Base-by-base conservation (phyloP, 1,140 invertebrate genomes). In the Forficula auricularia region DNA sequence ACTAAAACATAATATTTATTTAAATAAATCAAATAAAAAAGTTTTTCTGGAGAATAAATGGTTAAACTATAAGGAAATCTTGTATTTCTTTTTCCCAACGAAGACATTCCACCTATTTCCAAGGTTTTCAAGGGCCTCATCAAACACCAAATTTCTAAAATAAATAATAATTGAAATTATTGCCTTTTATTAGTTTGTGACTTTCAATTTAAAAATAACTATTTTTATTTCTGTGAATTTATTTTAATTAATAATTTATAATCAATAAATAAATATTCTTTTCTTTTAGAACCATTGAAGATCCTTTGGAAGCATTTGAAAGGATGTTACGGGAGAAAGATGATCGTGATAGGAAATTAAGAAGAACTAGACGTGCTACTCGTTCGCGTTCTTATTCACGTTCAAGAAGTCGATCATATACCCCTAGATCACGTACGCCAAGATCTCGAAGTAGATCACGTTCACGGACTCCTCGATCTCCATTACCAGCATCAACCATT, bases 271-370 rank as follows among this genome's bases (percentile, higher is more conserved):
- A 33, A 37, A 42, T 41, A 33, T 41, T 43, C 36, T 49, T 51
- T 42, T 41, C 45, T 55, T 61, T 33, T 50, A 79, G 76, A 16
- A 65, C 72, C n/a, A 78, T 79, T 39, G 77, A 83, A 53, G 82
- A 88, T 61, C 80, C 82, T 8, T 56, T 88, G 48, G 82, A 83
- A 56, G 81, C 80, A 38, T 90, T 89, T 59, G 77, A 87, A 55
- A 65, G 81, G 47, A 81, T 88, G 62, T 67, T 89, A 46, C 67
- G 77, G 45, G 83, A 89, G 57, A 86, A 85, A 62, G 82, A 86
- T 58, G 76, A 77, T 56, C 62, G 73, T 30, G 72, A 76, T 42
- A 63, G 73, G 47, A 67, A 75, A 22, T 64, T 77, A 37, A 75
- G 76, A 44, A 68, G 71, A 14, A 41, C 57, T 12, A 53, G 59